Evolutionary conservation across 2,797 vertebrate genomes (phyloP).

Genomic region (Antennarius maculatus): DNA sequence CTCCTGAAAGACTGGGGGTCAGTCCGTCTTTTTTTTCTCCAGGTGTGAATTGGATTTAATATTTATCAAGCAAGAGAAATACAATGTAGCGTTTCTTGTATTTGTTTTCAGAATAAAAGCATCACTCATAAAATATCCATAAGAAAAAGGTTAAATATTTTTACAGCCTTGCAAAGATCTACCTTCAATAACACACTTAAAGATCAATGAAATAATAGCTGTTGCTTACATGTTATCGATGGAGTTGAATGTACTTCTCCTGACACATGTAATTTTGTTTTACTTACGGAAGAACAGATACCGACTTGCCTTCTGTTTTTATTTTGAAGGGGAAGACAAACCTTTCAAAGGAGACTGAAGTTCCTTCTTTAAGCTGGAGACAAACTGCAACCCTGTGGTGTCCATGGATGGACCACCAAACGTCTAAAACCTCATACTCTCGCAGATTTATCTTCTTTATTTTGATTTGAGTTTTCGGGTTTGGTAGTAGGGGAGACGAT

Average conservation of each 20-base stretch:
- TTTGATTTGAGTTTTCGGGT: too few species aligned
- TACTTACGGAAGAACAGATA: not conserved
- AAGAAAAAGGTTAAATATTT: not conserved
- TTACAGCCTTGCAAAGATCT: rapidly evolving
- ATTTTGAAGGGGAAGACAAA: conserved; percentile 31
- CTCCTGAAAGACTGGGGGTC: conserved; percentile 29
- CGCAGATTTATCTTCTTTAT: too few species aligned
- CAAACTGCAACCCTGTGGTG: not conserved
- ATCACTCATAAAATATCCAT: rapidly evolving
- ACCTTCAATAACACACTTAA: rapidly evolving
- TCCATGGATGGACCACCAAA: conserved; percentile 28
- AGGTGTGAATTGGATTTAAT: conserved; percentile 5
- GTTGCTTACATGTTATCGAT: not conserved
- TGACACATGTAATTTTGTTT: too few species aligned
- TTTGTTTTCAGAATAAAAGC: conserved; percentile 43
- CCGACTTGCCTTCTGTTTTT: conserved; percentile 6
- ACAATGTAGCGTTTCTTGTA: not conserved
- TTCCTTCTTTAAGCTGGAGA: not conserved
- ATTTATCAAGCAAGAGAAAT: not conserved
- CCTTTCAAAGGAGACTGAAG: not conserved
- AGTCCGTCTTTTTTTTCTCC: not conserved
- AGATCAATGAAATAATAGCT: not conserved
- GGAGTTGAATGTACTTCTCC: not conserved
- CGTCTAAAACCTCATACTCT: not conserved
- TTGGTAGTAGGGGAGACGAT: too few species aligned